Conservation (phyloP, 2,797 vertebrate genomes). For the Acanthiza pusilla region DNA sequence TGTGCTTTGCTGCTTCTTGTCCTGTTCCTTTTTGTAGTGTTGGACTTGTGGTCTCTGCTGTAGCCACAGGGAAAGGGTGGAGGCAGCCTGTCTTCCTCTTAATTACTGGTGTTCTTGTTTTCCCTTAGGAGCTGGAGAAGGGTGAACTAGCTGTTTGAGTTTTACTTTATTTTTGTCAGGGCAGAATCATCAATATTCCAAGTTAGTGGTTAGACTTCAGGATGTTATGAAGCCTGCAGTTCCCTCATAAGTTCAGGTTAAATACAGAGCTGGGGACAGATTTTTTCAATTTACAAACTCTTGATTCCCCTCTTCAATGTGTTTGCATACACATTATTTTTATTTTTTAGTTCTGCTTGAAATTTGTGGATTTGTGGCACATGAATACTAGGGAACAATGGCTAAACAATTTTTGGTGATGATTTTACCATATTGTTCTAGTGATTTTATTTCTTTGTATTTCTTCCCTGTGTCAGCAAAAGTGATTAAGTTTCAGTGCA, state of each 20-base stretch:
- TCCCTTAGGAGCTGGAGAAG: background rate
- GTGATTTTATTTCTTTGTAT: background rate
- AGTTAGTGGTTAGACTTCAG: background rate
- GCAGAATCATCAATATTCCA: background rate
- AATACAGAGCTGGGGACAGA: background rate
- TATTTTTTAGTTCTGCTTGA: background rate
- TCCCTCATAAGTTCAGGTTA: background rate
- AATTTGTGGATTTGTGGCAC: background rate
- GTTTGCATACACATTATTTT: background rate
- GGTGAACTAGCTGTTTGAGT: background rate
- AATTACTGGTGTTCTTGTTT: constrained; percentile 32
- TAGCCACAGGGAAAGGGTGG: constrained; percentile 11
- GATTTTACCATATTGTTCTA: background rate
- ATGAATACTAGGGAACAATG: background rate
- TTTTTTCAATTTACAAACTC: background rate
- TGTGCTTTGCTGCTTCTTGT: background rate
- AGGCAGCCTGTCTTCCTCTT: background rate
- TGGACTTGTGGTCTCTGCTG: background rate
- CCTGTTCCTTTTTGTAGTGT: background rate
- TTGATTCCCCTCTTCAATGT: background rate
- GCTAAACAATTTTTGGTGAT: background rate
- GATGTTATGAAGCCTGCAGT: background rate
- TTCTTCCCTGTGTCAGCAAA: background rate
- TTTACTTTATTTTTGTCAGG: background rate
- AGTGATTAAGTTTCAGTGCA: background rate